Evolutionary conservation across 2,888 invertebrate genomes (phyloP).

Genomic region (Melinaea marsaeus): DNA sequence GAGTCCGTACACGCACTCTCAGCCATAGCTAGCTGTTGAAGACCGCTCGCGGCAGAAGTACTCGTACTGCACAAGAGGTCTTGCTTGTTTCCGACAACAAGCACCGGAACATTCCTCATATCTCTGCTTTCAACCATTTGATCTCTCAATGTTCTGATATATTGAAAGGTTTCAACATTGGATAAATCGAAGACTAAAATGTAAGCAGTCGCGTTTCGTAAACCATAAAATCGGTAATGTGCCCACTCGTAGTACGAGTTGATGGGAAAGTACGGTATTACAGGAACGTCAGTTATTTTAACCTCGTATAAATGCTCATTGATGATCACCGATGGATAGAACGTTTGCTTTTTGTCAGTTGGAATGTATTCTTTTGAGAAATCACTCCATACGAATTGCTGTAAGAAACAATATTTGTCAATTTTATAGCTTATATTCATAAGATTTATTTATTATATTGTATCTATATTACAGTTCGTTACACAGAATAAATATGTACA

Average conservation of each 20-base stretch:
- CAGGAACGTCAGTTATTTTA: conserved; percentile 91
- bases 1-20: conserved; percentile 72
- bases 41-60: conserved; percentile 64
- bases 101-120: conserved; percentile 90
- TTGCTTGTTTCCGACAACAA: conserved; percentile 96
- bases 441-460: too few species aligned
- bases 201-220: conserved; percentile 92
- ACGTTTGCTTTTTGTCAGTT: conserved; percentile 86
- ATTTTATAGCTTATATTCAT: neutral
- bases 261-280: conserved; percentile 92
- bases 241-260: conserved; percentile 97
- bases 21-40: conserved; percentile 65
- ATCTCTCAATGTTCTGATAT: conserved; percentile 92
- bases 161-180: conserved; percentile 93
- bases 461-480: neutral
- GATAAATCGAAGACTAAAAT: conserved; percentile 96
- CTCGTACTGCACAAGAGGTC: conserved; percentile 82
- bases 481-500: too few species aligned
- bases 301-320: conserved; percentile 92
- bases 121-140: conserved; percentile 95
- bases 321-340: conserved; percentile 89
- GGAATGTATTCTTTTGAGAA: conserved; percentile 87
- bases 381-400: conserved; percentile 93
- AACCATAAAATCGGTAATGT: conserved; percentile 87
- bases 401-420: conserved; percentile 35